phyloP scores from a whole-genome alignment of 2,113 vertebrate species.

The Nannospalax galili region DNA sequence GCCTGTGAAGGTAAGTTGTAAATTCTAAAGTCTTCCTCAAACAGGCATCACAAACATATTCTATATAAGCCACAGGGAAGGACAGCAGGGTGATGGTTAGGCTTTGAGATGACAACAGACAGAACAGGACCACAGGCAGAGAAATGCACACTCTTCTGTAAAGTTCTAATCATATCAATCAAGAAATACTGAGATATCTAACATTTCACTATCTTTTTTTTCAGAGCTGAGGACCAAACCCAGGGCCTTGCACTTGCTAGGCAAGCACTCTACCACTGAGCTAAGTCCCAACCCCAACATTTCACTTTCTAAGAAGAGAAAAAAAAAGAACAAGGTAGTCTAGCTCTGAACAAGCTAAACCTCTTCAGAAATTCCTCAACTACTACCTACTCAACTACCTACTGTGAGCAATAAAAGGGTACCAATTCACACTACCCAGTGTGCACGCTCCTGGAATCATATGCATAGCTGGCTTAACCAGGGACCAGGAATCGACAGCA shows the following conservation, averaged over 20 bases:
- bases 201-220: too few species aligned
- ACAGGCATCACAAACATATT: not conserved
- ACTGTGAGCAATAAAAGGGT: not conserved
- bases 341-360: not conserved
- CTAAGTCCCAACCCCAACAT: too few species aligned
- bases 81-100: not conserved
- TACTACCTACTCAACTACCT: not conserved
- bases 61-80: not conserved
- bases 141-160: not conserved
- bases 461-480: not conserved
- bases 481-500: not conserved
- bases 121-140: not conserved
- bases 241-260: too few species aligned
- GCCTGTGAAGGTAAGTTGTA: not conserved
- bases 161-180: not conserved
- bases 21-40: not conserved
- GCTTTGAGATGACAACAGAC: not conserved
- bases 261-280: too few species aligned
- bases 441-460: not conserved
- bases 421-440: accelerated
- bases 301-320: not conserved
- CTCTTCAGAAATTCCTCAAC: conserved; percentile 19
- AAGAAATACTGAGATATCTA: not conserved
- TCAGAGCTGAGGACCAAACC: too few species aligned
- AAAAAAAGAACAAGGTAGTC: not conserved